Evolutionary conservation across 2,797 vertebrate genomes (phyloP).

Genomic region (Cephalopachus bancanus): DNA sequence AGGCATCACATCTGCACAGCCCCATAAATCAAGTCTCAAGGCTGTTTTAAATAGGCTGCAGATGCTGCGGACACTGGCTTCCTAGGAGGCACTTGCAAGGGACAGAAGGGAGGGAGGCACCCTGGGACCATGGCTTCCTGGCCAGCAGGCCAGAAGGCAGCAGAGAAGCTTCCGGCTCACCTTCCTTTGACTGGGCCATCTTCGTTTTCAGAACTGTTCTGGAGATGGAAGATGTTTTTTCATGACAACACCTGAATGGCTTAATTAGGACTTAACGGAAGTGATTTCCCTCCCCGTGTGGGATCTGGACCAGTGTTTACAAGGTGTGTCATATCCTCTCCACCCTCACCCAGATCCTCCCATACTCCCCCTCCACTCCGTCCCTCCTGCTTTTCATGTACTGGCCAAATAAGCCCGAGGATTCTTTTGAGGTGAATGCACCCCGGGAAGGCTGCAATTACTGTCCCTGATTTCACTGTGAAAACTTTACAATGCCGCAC

Average conservation of each 20-base stretch:
- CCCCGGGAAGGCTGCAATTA: conserved; percentile 83
- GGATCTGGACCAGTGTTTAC: conserved; percentile 84
- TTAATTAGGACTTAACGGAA: conserved; percentile 82
- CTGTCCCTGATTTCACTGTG: conserved; percentile 88
- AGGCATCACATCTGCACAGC: conserved; percentile 85
- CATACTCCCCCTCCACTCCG: not conserved
- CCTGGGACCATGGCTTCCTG: accelerated
- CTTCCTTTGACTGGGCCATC: conserved; percentile 44
- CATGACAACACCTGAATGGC: conserved; percentile 57
- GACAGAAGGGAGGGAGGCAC: not conserved
- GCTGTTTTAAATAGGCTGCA: conserved; percentile 85
- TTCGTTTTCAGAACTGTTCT: conserved; percentile 61
- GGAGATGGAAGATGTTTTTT: conserved; percentile 68
- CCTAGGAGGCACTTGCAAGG: conserved; percentile 82
- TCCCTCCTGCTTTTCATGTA: conserved; percentile 68
- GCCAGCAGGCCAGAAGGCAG: accelerated
- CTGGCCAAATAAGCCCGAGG: conserved; percentile 75
- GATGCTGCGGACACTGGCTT: conserved; percentile 79
- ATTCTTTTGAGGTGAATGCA: conserved; percentile 79
- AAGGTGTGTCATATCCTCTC: conserved; percentile 85
- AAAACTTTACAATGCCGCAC: conserved; percentile 89
- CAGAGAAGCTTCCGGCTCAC: accelerated
- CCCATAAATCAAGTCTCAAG: conserved; percentile 86
- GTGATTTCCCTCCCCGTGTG: conserved; percentile 73
- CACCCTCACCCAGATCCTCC: not conserved